Evolutionary conservation across 1,140 invertebrate genomes (phyloP), one percentile per base, ranked within the genome.

Genomic region (Euwallacea fornicatus): DNA sequence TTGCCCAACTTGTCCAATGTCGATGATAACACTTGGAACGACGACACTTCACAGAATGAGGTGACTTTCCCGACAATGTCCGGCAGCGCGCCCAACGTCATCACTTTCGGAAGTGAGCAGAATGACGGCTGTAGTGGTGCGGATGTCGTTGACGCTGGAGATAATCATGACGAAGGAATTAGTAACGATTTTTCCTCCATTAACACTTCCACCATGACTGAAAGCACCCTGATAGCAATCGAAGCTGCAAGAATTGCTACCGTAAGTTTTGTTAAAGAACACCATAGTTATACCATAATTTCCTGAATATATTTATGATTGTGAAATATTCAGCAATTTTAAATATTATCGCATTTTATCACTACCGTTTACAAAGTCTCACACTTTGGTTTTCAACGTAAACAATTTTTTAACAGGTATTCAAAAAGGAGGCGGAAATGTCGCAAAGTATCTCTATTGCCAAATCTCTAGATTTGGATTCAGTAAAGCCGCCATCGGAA

Each of bases 41-140:
- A 92, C 74, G 83, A 84, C 6, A 86, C 86, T 9, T 88, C 86
- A 59, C 89, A 88, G 0, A 90, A 91, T 79, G 91, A 92, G 74
- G 82, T 91, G 46, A 90, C 90, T 0, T 93, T 92, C 78, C 91
- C 91, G 0, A 93, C 89, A 53, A 88, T 93, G 13, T 93, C 91
- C 68, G 87, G 89, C 15, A 90, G 89, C 43, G 87, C 88, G 0
- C 91, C 91, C 0, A 80, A 91, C 60, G 84, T 89, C 0, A 85
- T 87, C 0, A 91, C 91, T 0, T 87, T 91, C 54, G 86, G 86
- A 67, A 88, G 89, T 74, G 89, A 91, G 63, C 75, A 82, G 6
- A 33, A 33, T 33, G 83, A 84, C 64, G 82, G 83, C 55, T 82
- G 80, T 74, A 80, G 72, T 44, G 73, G 74, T 11, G 50, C 69